These are phyloP conservation scores for Eueides isabella DNA, from an alignment of 1,140 invertebrate species.

Conservation along the genomic window DNA sequence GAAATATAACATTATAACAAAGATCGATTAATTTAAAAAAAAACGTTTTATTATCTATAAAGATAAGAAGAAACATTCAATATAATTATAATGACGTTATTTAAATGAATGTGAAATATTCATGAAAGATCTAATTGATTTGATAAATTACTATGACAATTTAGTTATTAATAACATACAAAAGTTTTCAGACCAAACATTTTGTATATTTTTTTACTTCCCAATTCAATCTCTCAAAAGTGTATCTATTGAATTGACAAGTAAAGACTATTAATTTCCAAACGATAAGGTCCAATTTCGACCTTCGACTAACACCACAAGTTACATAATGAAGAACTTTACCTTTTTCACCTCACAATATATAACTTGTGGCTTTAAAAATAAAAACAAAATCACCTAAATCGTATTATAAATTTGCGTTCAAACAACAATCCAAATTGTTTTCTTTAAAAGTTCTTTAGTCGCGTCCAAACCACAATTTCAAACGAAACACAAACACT, in stretches of 20 bases:
- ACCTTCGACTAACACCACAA: constrained; percentile 8
- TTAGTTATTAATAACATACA: not conserved
- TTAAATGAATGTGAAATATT: not conserved
- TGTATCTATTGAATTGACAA: not conserved
- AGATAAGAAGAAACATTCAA: not conserved
- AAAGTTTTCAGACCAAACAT: not conserved
- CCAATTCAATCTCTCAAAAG: not conserved
- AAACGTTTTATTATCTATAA: not conserved
- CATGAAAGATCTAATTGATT: not conserved
- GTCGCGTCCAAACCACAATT: constrained; percentile 12
- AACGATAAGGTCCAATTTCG: not conserved
- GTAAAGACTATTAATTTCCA: not conserved
- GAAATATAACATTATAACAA: constrained; percentile 6
- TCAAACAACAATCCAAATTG: constrained; percentile 13
- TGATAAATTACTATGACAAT: not conserved
- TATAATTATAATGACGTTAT: not conserved
- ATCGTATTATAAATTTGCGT: not conserved
- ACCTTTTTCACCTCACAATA: not conserved
- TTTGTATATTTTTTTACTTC: not conserved
- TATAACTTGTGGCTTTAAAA: not conserved
- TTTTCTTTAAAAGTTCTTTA: constrained; percentile 18
- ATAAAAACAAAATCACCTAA: not conserved
- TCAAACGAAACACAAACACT: constrained; percentile 17
- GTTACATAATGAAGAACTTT: not conserved
- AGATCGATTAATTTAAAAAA: not conserved